These are phyloP conservation scores for Phorcus lineatus DNA, from an alignment of 2,888 invertebrate genomes.

Conservation along the genomic window DNA sequence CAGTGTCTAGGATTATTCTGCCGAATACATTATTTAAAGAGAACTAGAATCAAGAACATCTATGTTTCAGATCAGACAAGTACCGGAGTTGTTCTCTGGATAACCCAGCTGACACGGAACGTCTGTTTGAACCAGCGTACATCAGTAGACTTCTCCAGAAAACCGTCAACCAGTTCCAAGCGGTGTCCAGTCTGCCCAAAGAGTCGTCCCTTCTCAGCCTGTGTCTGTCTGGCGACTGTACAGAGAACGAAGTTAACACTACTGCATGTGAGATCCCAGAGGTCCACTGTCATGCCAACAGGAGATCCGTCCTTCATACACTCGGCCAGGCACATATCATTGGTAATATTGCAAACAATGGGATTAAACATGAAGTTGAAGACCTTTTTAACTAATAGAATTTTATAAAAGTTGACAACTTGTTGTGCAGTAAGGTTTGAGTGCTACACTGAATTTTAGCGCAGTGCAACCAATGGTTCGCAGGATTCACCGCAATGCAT, in stretches of 20 bases:
- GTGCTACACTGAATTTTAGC: no score
- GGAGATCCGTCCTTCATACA: constrained; percentile 39
- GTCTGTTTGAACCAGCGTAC: neutral
- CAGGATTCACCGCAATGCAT: no score
- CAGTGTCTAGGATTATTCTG: no score
- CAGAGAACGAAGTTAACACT: constrained; percentile 11
- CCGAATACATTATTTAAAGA: no score
- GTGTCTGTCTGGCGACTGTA: neutral
- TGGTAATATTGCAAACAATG: constrained; percentile 35
- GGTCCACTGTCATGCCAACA: constrained; percentile 3
- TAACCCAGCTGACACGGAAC: neutral
- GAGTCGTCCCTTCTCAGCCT: neutral
- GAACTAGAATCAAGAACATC: no score
- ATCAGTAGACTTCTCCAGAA: neutral
- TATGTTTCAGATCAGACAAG: no score
- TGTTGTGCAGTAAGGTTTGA: no score
- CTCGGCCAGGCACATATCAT: constrained; percentile 49
- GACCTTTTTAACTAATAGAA: no score
- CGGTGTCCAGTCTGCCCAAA: neutral
- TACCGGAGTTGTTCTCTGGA: no score
- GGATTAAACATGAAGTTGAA: no score
- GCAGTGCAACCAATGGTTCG: no score
- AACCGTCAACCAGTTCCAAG: neutral
- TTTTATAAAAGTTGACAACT: no score
- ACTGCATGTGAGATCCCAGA: neutral